A percentile compares a stretch with the other conserved stretches of the same genome.
Evolutionary conservation across 2,113 vertebrate species (phyloP).

Genomic region (Prochilodus magdalenae): DNA sequence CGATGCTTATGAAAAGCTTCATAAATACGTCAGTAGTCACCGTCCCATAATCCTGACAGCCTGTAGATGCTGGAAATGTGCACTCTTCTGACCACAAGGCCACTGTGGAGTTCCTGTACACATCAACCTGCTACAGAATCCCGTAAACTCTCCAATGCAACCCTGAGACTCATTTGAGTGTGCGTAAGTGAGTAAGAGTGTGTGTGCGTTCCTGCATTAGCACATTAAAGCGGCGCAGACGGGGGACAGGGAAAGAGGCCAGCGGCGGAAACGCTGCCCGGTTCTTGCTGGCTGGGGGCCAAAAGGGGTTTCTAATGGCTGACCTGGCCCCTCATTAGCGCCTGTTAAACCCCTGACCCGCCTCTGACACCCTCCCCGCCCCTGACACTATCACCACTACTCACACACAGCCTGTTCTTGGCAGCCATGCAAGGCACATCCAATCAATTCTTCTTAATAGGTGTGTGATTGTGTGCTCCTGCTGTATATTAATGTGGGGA

Average conservation of each 20-base stretch:
- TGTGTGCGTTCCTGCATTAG: constrained; percentile 39
- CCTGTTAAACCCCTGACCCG: constrained; percentile 60
- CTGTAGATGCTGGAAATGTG: background rate
- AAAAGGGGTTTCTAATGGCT: constrained; percentile 51
- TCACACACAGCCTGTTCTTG: constrained; percentile 42
- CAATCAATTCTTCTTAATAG: constrained; percentile 58
- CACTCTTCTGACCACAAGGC: constrained; percentile 27
- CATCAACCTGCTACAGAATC: constrained; percentile 19
- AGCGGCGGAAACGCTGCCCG: constrained; percentile 29
- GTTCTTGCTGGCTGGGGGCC: constrained; percentile 51
- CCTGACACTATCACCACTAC: background rate
- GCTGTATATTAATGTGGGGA: constrained; percentile 45
- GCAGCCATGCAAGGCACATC: constrained; percentile 55
- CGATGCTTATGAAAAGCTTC: background rate
- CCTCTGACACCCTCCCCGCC: constrained; percentile 35
- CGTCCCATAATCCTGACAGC: background rate
- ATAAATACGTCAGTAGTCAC: background rate
- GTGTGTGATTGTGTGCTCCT: constrained; percentile 53
- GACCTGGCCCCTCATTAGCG: constrained; percentile 58
- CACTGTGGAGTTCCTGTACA: constrained; percentile 41
- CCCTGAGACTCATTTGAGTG: constrained; percentile 37
- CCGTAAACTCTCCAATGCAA: constrained; percentile 44
- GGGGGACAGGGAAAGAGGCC: constrained; percentile 41
- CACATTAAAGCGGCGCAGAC: constrained; percentile 43
- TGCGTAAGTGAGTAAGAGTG: background rate